Evolutionary conservation across 2,888 invertebrate species (phyloP).

Genomic region (Hypolimnas misippus): DNA sequence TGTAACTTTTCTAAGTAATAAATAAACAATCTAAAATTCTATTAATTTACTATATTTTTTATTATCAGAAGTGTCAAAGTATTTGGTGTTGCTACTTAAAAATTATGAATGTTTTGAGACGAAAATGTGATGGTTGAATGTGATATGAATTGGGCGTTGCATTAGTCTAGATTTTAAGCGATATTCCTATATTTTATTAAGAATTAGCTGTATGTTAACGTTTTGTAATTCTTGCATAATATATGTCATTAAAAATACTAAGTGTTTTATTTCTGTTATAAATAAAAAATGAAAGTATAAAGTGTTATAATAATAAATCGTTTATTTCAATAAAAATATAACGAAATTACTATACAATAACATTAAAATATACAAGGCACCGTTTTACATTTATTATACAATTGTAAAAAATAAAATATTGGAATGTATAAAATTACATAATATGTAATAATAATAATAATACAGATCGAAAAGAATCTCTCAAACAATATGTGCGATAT

Average conservation of each 20-base stretch:
- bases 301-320: slow-evolving; percentile 7
- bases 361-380: slow-evolving; percentile 14
- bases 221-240: slow-evolving; percentile 74
- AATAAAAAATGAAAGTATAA: neutral
- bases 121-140: slow-evolving; percentile 75
- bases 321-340: slow-evolving; percentile 36
- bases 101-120: slow-evolving; percentile 26
- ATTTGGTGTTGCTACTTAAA: slow-evolving; percentile 36
- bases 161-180: slow-evolving; percentile 42
- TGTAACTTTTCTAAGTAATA: neutral
- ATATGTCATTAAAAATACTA: slow-evolving; percentile 50
- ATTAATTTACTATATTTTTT: neutral
- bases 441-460: neutral
- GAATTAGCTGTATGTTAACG: slow-evolving; percentile 53
- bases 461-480: slow-evolving; percentile 1
- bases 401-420: neutral
- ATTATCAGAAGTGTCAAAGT: slow-evolving; percentile 22
- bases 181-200: slow-evolving; percentile 81
- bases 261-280: slow-evolving; percentile 42
- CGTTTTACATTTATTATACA: neutral
- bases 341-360: slow-evolving; percentile 17
- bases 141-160: slow-evolving; percentile 63
- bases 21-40: neutral
- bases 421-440: neutral
- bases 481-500: neutral